Evolutionary conservation across 1,140 invertebrate species (phyloP).

Genomic region (Carposina sasakii): DNA sequence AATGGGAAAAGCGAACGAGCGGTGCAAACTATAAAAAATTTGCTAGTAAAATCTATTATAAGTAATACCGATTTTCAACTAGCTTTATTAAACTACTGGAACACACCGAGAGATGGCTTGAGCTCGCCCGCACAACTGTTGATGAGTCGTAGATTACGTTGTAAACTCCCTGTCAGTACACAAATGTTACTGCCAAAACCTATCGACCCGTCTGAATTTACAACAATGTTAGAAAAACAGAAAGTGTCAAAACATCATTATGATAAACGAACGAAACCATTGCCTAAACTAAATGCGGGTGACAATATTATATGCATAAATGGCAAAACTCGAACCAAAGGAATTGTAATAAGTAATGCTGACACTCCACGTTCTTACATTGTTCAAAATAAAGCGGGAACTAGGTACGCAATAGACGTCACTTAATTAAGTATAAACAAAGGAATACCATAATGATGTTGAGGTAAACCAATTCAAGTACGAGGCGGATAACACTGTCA

Average conservation of each 20-base stretch:
- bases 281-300: constrained; percentile 1
- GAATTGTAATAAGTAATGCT: not conserved
- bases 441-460: too few species aligned
- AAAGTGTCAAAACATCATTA: not conserved
- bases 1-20: constrained; percentile 45
- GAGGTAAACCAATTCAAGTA: too few species aligned
- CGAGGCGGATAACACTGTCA: too few species aligned
- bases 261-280: not conserved
- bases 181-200: constrained; percentile 1
- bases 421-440: constrained; percentile 1
- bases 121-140: constrained; percentile 10
- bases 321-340: not conserved
- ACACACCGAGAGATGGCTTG: constrained; percentile 4
- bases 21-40: constrained; percentile 36
- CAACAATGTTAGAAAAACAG: constrained; percentile 5
- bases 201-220: not conserved
- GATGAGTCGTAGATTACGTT: constrained; percentile 7
- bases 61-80: constrained; percentile 2
- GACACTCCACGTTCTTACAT: not conserved
- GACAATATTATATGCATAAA: constrained; percentile 4
- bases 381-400: constrained; percentile 4
- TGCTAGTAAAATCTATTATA: constrained; percentile 27
- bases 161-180: not conserved
- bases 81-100: constrained; percentile 3
- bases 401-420: not conserved